A percentile compares a stretch with the other conserved stretches of the same genome.
Evolutionary conservation across 2,888 invertebrate species (phyloP).

Genomic region (Sycophila texana): DNA sequence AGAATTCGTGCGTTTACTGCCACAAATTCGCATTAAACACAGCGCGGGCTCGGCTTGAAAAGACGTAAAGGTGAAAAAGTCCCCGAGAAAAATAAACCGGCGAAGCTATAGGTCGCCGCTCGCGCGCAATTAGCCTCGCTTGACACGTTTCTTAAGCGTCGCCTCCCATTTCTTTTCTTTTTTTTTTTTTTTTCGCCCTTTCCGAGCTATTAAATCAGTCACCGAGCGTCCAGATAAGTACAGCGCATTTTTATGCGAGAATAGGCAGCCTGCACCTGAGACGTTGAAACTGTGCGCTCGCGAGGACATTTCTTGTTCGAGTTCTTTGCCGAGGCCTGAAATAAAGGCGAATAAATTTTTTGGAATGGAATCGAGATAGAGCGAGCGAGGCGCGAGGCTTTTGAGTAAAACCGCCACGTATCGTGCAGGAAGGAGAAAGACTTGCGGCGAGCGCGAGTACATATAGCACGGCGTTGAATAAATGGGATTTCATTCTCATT

Average conservation of each 20-base stretch:
- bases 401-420: conserved; percentile 54
- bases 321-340: conserved; percentile 11
- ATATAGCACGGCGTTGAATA: conserved; percentile 36
- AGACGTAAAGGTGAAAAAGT: too few relatives aligned
- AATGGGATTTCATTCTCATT: conserved; percentile 55
- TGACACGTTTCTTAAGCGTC: conserved; percentile 32
- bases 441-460: neutral
- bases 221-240: conserved; percentile 15
- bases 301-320: conserved; percentile 26
- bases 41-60: too few relatives aligned
- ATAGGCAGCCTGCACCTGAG: neutral
- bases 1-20: too few relatives aligned
- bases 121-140: conserved; percentile 45
- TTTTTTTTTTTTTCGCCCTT: neutral
- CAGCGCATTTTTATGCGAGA: neutral
- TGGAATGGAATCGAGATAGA: conserved; percentile 39
- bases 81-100: too few relatives aligned
- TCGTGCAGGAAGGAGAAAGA: neutral
- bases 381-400: conserved; percentile 35
- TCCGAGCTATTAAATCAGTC: conserved; percentile 8
- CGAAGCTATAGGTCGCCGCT: too few relatives aligned
- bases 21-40: too few relatives aligned
- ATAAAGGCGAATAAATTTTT: conserved; percentile 54
- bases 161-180: neutral
- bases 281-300: neutral